Evolutionary conservation across 2,113 vertebrate species (phyloP).

Genomic region (Microtus oregoni): DNA sequence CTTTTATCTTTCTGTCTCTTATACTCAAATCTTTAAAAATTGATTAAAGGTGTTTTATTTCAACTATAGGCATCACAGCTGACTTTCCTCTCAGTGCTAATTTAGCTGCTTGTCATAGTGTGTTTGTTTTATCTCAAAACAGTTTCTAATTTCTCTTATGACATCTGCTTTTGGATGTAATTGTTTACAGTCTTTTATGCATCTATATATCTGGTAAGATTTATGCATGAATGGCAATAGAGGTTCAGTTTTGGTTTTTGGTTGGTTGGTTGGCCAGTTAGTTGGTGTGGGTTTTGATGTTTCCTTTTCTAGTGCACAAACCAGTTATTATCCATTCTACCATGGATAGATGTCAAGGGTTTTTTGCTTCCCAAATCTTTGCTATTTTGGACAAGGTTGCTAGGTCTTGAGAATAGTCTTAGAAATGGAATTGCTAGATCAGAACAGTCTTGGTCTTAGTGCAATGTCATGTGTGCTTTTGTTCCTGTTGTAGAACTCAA

Average conservation of each 20-base stretch:
- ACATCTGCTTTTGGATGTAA: neutral
- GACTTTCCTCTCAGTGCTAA: neutral
- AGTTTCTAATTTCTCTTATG: neutral
- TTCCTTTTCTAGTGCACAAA: neutral
- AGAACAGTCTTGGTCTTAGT: neutral
- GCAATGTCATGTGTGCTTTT: neutral
- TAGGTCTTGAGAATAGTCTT: neutral
- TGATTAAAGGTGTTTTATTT: neutral
- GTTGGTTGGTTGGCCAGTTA: neutral
- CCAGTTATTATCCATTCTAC: neutral
- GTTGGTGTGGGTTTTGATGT: neutral
- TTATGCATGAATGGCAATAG: neutral
- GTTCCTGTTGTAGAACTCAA: neutral
- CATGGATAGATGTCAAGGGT: neutral
- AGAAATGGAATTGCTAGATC: neutral
- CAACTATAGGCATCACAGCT: neutral
- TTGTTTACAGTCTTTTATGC: neutral
- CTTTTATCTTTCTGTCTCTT: neutral
- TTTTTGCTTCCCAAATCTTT: neutral
- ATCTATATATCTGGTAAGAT: neutral
- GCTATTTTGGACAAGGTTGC: neutral
- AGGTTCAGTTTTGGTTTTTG: neutral
- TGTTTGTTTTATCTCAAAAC: neutral
- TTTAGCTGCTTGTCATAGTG: neutral
- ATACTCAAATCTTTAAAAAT: neutral